These are phyloP conservation scores for Cettia cetti DNA, from an alignment of 2,113 vertebrate species.

Conservation along the genomic window DNA sequence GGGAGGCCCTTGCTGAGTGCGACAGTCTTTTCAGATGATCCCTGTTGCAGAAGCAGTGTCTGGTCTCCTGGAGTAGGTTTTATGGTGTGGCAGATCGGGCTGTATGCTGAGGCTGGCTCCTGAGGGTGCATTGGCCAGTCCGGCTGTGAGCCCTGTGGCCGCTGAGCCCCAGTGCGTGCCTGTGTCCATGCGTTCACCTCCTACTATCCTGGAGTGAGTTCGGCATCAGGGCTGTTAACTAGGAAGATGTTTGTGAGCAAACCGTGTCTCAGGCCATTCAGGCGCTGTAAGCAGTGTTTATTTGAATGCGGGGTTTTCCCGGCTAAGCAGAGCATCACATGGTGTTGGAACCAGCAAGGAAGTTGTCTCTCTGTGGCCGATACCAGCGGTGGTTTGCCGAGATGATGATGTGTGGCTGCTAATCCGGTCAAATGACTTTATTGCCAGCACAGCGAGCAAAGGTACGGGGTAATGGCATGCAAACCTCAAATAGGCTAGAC, in stretches of 20 bases:
- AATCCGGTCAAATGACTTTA: background rate
- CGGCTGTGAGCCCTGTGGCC: background rate
- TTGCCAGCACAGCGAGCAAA: background rate
- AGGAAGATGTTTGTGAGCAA: background rate
- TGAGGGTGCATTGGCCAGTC: background rate
- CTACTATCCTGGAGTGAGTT: background rate
- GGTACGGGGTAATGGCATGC: background rate
- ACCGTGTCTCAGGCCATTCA: background rate
- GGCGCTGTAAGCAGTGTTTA: background rate
- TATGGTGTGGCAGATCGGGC: background rate
- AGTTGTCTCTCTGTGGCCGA: slow-evolving; percentile 28
- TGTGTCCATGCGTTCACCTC: background rate
- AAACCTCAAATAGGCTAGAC: background rate
- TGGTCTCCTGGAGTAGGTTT: background rate
- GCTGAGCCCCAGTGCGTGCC: background rate
- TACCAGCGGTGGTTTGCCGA: background rate
- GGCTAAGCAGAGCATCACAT: slow-evolving; percentile 18
- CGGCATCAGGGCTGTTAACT: background rate
- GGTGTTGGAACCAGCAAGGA: slow-evolving; percentile 31
- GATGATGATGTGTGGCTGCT: background rate
- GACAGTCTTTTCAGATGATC: background rate
- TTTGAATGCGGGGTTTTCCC: slow-evolving; percentile 30
- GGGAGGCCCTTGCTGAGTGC: background rate
- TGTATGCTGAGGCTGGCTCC: background rate
- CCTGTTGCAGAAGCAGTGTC: background rate